These are phyloP conservation scores for Artibeus jamaicensis DNA, from an alignment of 2,797 vertebrate genomes.

Conservation along the genomic window DNA sequence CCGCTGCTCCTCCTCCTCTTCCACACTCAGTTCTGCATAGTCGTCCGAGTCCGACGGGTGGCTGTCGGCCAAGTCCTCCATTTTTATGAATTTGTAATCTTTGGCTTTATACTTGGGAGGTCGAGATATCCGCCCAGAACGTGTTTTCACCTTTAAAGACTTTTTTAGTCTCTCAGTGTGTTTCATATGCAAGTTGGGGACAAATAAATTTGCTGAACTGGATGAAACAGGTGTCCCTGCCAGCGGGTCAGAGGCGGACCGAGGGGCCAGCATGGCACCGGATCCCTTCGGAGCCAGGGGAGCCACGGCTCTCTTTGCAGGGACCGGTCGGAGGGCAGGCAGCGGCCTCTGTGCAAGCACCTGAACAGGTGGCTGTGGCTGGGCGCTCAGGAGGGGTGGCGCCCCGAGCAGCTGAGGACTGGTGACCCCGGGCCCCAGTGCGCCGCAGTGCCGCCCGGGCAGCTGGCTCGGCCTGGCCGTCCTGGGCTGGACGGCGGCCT, in stretches of 20 bases:
- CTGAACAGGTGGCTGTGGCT: slow-evolving; percentile 87
- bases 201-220: slow-evolving; percentile 30
- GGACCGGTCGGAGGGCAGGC: slow-evolving; percentile 81
- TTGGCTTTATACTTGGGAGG: slow-evolving; percentile 96
- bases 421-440: slow-evolving; percentile 81
- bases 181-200: slow-evolving; percentile 68
- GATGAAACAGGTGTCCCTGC: neutral
- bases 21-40: slow-evolving; percentile 93
- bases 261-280: neutral
- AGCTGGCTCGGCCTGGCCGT: slow-evolving; percentile 75
- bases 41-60: slow-evolving; percentile 95
- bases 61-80: slow-evolving; percentile 92
- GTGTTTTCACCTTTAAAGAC: slow-evolving; percentile 91
- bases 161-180: slow-evolving; percentile 87
- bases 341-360: slow-evolving; percentile 85
- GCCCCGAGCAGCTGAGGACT: slow-evolving; percentile 89
- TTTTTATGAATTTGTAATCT: slow-evolving; percentile 98
- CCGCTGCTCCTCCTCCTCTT: slow-evolving; percentile 90
- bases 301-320: slow-evolving; percentile 75
- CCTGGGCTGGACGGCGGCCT: slow-evolving; percentile 82
- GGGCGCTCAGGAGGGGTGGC: slow-evolving; percentile 84
- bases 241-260: neutral
- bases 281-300: slow-evolving; percentile 41
- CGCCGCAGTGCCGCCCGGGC: slow-evolving; percentile 67
- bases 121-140: slow-evolving; percentile 93